Percentiles rank a stretch among this genome's conserved stretches.
Evolutionary conservation across 2,113 vertebrate species (phyloP).

Genomic region (Spermophilus dauricus): DNA sequence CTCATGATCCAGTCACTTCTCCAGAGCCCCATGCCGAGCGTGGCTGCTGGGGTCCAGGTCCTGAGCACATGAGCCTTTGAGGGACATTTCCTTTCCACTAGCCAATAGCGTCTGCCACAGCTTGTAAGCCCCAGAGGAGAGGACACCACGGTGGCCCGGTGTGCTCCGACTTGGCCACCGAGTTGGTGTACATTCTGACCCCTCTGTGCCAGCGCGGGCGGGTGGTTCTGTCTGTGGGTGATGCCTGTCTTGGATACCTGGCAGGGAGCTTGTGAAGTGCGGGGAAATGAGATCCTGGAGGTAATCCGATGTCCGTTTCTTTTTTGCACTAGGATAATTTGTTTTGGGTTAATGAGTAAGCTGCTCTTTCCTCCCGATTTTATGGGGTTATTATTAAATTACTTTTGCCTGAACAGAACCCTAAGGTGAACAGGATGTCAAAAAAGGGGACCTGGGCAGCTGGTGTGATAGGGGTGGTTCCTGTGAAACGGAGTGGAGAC

Average conservation of each 20-base stretch:
- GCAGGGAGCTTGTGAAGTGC: not conserved
- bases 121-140: too few relatives aligned
- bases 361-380: slow-evolving; percentile 27
- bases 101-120: not conserved
- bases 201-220: not conserved
- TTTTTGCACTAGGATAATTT: not conserved
- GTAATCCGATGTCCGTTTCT: not conserved
- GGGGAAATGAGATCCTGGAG: not conserved
- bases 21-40: accelerated
- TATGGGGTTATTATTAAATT: slow-evolving; percentile 67
- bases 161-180: too few relatives aligned
- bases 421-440: slow-evolving; percentile 20
- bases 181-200: not conserved
- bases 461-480: not conserved
- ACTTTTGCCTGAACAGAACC: slow-evolving; percentile 58
- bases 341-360: slow-evolving; percentile 64
- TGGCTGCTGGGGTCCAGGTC: too few relatives aligned
- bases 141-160: too few relatives aligned
- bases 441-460: not conserved
- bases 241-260: not conserved
- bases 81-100: not conserved
- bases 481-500: not conserved
- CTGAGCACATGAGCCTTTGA: not conserved
- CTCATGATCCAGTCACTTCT: too few relatives aligned
- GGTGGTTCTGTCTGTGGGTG: not conserved